Base-by-base conservation (phyloP, 2,888 invertebrate genomes). In the Sarcophaga subvicina region DNA sequence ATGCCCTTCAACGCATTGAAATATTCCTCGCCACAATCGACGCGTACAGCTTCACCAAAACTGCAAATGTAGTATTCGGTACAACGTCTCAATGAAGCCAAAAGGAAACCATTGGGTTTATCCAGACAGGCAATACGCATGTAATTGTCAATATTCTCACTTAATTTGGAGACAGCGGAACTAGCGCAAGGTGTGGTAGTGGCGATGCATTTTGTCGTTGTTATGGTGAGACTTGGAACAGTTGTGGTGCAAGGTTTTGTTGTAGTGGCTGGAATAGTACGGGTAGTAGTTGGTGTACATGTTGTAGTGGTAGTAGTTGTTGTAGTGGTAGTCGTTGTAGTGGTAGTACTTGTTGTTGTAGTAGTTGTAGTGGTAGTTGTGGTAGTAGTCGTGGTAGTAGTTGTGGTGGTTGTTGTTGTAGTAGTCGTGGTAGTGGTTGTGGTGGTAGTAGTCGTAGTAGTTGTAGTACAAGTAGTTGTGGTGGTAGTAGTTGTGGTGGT, bases 41-140 rank as follows among this genome's bases (percentile, higher is more conserved):
- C 90, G 69, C 80, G 88, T 11, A 92, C 54, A 0, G 92, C 90
- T 47, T 88, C 80, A 14, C 89, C 90, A 47, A 89, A 89, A n/a
- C 90, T 90, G 59, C 92, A 92, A 84, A 91, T 90, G 47, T 90
- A 92, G 80, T 92, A 92, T 83, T 92, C 89, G 79, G 88, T 91
- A 87, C 92, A 92, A 86, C 90, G 92, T 54, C 87, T 91, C 20
- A 91, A 83, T 1, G 92, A 92, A n/a, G 92, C 91, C 45, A 92
- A 59, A 88, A 92, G 87, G 78, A 91, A 91, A 10, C 91, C 92
- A 63, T 91, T 90, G 20, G 90, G 90, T 86, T 92, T 92, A 22
- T 88, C 89, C 5, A 70, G 88, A 83, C 92, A 92, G 27, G 90
- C 91, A 75, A 87, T 90, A 22, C 83, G 86, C 6, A 90, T 89